phyloP scores from a whole-genome alignment of 2,113 vertebrate genomes.

The Ondatra zibethicus region DNA sequence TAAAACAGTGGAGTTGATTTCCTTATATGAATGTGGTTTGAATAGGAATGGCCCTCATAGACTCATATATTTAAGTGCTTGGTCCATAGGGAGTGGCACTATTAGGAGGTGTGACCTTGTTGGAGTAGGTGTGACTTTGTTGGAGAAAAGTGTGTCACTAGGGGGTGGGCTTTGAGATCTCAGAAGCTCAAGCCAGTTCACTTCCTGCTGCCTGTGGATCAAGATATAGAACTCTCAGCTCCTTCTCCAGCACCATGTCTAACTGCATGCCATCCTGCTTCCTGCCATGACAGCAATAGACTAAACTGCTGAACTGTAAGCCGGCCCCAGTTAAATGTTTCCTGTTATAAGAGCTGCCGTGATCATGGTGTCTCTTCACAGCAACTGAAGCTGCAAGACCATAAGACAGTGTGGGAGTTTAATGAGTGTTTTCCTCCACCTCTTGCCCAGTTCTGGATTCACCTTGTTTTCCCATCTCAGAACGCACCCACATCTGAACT shows the following conservation, averaged over 20 bases:
- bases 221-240: not conserved
- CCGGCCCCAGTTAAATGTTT: too few species aligned
- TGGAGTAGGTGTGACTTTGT: not conserved
- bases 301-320: not conserved
- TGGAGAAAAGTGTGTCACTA: not conserved
- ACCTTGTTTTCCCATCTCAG: not conserved
- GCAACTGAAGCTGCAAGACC: too few species aligned
- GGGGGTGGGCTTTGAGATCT: not conserved
- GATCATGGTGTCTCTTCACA: too few species aligned
- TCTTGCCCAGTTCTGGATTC: not conserved
- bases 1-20: not conserved
- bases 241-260: not conserved
- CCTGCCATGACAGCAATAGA: not conserved
- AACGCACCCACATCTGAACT: too few species aligned
- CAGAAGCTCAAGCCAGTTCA: not conserved
- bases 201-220: not conserved
- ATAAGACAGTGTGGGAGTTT: too few species aligned
- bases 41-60: not conserved
- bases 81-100: not conserved
- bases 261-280: not conserved
- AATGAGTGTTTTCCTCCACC: not conserved
- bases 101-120: not conserved
- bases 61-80: not conserved
- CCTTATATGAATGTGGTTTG: not conserved
- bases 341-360: too few species aligned